These are phyloP conservation scores for Drosophila buzzatii DNA, from an alignment of 2,888 invertebrate genomes.

Conservation along the genomic window DNA sequence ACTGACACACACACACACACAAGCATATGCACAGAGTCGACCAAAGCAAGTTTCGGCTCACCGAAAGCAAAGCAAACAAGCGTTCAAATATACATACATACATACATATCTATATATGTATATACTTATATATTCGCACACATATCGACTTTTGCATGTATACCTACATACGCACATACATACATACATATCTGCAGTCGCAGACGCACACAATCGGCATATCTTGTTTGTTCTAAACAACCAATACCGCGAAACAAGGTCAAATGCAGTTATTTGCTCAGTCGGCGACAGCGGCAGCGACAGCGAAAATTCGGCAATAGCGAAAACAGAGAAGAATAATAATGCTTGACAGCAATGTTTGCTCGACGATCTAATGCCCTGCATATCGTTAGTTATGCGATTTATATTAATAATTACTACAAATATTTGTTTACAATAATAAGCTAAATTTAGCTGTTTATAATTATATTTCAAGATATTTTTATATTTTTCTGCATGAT, in stretches of 20 bases:
- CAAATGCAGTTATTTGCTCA: conserved; percentile 80
- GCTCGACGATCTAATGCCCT: conserved; percentile 22
- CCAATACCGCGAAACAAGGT: conserved; percentile 76
- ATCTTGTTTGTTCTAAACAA: conserved; percentile 78
- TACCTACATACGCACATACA: conserved; percentile 22
- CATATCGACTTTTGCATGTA: conserved; percentile 13
- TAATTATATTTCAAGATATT: neutral
- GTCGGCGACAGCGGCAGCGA: conserved; percentile 28
- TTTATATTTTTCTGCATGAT: too few species aligned
- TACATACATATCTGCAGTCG: conserved; percentile 14
- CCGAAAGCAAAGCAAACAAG: conserved; percentile 73
- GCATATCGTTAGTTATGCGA: neutral
- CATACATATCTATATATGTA: conserved; percentile 18
- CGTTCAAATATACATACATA: conserved; percentile 47
- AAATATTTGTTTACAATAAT: neutral
- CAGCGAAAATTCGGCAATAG: conserved; percentile 34
- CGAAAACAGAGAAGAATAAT: conserved; percentile 34
- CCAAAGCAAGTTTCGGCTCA: conserved; percentile 45
- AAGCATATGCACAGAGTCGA: conserved; percentile 8
- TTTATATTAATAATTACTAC: neutral
- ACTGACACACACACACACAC: conserved; percentile 32
- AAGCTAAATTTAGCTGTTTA: neutral
- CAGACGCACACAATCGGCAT: conserved; percentile 47
- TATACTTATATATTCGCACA: conserved; percentile 16
- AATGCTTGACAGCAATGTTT: neutral